Evolutionary conservation across 1,140 invertebrate species (phyloP).

Genomic region (Scaptodrosophila lebanonensis): DNA sequence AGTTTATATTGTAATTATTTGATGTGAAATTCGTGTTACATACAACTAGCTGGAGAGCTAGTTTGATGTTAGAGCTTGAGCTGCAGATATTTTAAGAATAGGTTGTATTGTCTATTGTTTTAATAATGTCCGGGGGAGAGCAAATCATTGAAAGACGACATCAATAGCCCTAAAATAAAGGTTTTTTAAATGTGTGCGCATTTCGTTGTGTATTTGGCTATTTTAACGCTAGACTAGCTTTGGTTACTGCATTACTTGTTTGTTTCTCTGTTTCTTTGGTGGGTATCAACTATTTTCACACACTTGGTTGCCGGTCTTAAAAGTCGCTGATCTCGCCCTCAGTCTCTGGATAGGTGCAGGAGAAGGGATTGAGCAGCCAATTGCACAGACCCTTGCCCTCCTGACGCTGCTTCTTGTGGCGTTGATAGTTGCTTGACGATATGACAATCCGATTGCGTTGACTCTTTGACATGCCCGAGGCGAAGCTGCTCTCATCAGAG

Average conservation of each 20-base stretch:
- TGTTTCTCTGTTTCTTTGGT: neutral
- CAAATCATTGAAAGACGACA: no score
- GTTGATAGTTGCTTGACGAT: slow-evolving; percentile 63
- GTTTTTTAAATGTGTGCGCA: neutral
- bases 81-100: no score
- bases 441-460: slow-evolving; percentile 82
- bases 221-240: slow-evolving; percentile 59
- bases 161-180: no score
- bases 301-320: slow-evolving; percentile 54
- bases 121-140: no score
- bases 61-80: no score
- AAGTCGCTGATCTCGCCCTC: slow-evolving; percentile 82
- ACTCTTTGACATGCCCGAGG: slow-evolving; percentile 84
- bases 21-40: no score
- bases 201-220: slow-evolving; percentile 39
- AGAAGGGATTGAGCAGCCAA: slow-evolving; percentile 81
- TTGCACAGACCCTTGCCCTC: slow-evolving; percentile 67
- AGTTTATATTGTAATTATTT: no score
- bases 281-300: neutral
- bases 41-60: no score
- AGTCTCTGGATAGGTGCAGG: slow-evolving; percentile 84
- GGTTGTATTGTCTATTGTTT: no score
- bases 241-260: slow-evolving; percentile 27
- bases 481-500: slow-evolving; percentile 89
- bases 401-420: slow-evolving; percentile 68